Percentiles rank a stretch among this genome's conserved stretches.
These are phyloP conservation scores for Gymnocephalus cernua DNA, from an alignment of 2,113 vertebrate genomes.

Conservation along the genomic window DNA sequence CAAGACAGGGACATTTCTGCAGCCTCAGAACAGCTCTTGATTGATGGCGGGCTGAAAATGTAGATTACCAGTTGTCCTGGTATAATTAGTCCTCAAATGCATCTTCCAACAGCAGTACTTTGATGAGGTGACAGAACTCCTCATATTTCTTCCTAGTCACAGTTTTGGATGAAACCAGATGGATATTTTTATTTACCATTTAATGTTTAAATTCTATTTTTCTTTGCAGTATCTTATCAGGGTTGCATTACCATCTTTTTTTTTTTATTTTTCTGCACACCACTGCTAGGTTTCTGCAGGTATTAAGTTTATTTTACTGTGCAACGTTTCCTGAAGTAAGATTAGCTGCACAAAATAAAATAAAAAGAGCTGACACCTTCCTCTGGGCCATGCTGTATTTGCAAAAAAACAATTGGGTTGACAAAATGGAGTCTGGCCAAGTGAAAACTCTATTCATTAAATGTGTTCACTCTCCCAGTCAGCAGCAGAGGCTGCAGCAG, in stretches of 20 bases:
- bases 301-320: constrained; percentile 8
- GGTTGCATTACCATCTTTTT: background rate
- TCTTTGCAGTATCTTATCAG: background rate
- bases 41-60: background rate
- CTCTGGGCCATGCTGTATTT: constrained; percentile 34
- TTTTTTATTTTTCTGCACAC: too few species aligned
- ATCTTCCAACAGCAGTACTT: background rate
- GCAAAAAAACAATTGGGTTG: constrained; percentile 52
- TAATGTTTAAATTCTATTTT: background rate
- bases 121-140: background rate
- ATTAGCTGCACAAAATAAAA: background rate
- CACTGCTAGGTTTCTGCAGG: background rate
- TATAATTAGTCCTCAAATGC: background rate
- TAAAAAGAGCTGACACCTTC: constrained; percentile 35
- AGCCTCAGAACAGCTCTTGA: background rate
- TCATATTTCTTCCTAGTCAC: too few species aligned
- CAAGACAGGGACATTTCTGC: too few species aligned
- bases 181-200: too few species aligned
- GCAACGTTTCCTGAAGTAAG: constrained; percentile 27
- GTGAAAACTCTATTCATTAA: constrained; percentile 69
- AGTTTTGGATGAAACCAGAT: too few species aligned
- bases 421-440: constrained; percentile 57
- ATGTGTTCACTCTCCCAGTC: constrained; percentile 59
- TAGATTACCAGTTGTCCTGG: background rate
- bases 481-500: constrained; percentile 24